Base-by-base conservation (phyloP, 2,888 invertebrate species). In the Lasioglossum calceatum region DNA sequence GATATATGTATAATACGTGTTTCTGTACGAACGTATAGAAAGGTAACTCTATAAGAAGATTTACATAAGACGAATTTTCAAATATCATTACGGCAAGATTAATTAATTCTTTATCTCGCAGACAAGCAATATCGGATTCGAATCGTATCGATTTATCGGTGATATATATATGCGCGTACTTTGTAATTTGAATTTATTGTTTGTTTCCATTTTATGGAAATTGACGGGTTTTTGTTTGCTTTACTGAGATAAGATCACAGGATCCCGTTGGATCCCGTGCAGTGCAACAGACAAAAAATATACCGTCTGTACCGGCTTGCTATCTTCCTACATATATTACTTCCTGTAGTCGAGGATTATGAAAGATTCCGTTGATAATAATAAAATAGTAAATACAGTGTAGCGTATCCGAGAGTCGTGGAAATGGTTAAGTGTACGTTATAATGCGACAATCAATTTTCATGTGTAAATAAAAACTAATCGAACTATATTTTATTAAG, bases 361-460 rank as follows among this genome's bases (percentile, higher is more conserved):
- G 67, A 81, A 77, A 73, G 87, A 88, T 85, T 85, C 64, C 44
- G 76, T 79, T 84, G 78, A 88, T 87, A 77, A 89, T 89, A 89
- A 87, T 87, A 82, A 86, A 85, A 78, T 84, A 81, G 83, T 76
- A 84, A 89, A 83, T 85, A 88, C 77, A 44, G 79, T 70, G 64
- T 79, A 70, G 64, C 75, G 77, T n/a, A 70, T 44, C 47, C 27
- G 76, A 79, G 80, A 88, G 58, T 32, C 58, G 78, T 74, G 81
- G 67, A 75, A 67, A 85, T 77, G 81, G 50, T 77, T 64, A 67
- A 77, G 36, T 72, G n/a, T 67, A 82, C 44, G 54, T 78, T 81
- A 19, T 50, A 54, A 76, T 81, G 75, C 76, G 67, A 88, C 83
- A 84, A 82, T 67, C 61, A 74, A 79, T 81, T 81, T 77, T 79